Evolutionary conservation across 2,797 vertebrate species (phyloP).

Genomic region (Nyctalus aviator): DNA sequence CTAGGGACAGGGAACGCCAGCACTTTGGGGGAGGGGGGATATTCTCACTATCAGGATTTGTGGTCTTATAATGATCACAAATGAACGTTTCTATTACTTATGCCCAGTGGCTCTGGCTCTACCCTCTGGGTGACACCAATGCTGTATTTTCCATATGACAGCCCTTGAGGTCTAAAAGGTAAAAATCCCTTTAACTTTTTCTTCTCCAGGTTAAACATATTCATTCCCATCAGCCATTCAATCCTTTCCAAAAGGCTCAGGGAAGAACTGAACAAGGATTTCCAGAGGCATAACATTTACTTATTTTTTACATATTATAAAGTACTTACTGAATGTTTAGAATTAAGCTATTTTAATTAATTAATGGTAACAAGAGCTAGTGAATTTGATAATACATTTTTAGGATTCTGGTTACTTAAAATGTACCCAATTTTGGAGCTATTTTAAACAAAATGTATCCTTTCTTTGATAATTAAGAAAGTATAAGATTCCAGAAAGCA

Average conservation of each 20-base stretch:
- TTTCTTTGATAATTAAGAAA: conserved; percentile 16
- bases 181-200: background rate
- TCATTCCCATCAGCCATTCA: background rate
- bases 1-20: background rate
- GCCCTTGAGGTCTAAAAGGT: background rate
- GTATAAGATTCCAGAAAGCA: background rate
- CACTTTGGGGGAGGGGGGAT: background rate
- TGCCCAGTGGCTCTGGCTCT: background rate
- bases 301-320: background rate
- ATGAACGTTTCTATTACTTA: background rate
- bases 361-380: background rate
- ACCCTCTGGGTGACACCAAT: background rate
- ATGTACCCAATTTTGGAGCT: background rate
- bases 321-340: conserved; percentile 1
- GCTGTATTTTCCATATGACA: background rate
- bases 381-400: conserved; percentile 17
- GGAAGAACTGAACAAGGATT: background rate
- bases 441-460: background rate
- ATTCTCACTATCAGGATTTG: background rate
- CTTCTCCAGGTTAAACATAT: background rate
- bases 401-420: conserved; percentile 20
- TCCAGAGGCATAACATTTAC: background rate
- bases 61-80: background rate
- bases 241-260: background rate
- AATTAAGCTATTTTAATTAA: conserved; percentile 14